A percentile compares a stretch with the other conserved stretches of the same genome.
These are phyloP conservation scores for Rhizoglyphus robini DNA, from an alignment of 1,140 invertebrate species.

Conservation along the genomic window DNA sequence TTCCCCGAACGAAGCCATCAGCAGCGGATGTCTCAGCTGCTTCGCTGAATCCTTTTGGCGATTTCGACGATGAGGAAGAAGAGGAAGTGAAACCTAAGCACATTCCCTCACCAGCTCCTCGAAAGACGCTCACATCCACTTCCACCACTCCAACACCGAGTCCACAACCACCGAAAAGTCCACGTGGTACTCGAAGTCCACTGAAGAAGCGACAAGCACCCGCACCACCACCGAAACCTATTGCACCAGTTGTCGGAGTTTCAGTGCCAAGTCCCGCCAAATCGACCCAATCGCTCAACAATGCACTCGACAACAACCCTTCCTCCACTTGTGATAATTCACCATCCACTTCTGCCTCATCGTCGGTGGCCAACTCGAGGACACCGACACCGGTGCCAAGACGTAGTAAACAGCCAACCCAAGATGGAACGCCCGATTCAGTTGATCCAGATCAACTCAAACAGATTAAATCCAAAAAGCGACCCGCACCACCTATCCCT, in stretches of 20 bases:
- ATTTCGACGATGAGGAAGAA: slow-evolving; percentile 39
- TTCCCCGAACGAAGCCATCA: not conserved
- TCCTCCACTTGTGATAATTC: not conserved
- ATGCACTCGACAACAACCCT: not conserved
- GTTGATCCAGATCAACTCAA: not conserved
- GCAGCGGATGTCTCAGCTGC: not conserved
- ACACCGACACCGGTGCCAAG: slow-evolving; percentile 19
- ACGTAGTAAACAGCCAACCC: not conserved
- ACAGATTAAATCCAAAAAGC: slow-evolving; percentile 14
- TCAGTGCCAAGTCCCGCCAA: not conserved
- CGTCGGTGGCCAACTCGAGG: not conserved
- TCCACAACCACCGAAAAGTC: not conserved
- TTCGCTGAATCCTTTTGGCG: slow-evolving; percentile 52
- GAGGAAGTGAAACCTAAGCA: not conserved
- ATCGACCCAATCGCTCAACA: not conserved
- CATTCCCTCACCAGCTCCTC: not conserved
- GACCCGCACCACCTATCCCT: slow-evolving; percentile 18
- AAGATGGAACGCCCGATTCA: not conserved
- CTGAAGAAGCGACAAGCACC: slow-evolving; percentile 17
- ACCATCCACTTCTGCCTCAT: not conserved
- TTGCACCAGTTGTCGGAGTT: too few relatives aligned
- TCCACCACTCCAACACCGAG: not conserved
- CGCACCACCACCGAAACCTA: not conserved
- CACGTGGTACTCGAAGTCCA: not conserved
- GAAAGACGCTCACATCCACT: not conserved